Conservation (phyloP, 2,113 vertebrate species). For the Notechis scutatus region DNA sequence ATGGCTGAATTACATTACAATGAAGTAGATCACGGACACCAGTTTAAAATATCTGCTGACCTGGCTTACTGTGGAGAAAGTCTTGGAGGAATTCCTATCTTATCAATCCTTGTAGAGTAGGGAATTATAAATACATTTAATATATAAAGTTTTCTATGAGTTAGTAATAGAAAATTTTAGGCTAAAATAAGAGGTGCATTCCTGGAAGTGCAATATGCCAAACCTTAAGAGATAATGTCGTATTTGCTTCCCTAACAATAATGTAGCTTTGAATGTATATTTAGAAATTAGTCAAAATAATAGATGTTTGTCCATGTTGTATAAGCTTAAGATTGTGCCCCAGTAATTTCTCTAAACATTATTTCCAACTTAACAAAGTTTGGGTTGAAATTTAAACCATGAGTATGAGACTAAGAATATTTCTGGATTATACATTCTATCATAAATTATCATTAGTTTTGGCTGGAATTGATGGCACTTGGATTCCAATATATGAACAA, state of each 20-base stretch:
- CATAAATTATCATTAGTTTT: neutral
- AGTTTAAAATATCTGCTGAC: slow-evolving; percentile 36
- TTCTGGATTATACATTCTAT: neutral
- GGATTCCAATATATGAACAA: neutral
- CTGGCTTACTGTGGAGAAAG: slow-evolving; percentile 4
- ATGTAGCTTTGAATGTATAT: neutral
- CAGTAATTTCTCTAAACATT: neutral
- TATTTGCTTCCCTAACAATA: neutral
- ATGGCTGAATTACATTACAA: neutral
- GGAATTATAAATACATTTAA: slow-evolving; percentile 18
- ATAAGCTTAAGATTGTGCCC: neutral
- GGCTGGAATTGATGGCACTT: too few relatives aligned
- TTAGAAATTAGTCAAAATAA: neutral
- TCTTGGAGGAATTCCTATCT: slow-evolving; percentile 18
- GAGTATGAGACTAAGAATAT: neutral
- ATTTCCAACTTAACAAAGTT: neutral
- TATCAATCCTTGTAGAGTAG: slow-evolving; percentile 16
- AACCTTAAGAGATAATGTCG: neutral
- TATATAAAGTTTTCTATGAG: slow-evolving; percentile 15
- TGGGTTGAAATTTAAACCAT: neutral
- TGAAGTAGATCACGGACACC: slow-evolving; percentile 9
- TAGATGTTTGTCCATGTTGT: neutral
- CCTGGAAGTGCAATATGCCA: neutral
- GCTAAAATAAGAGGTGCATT: neutral
- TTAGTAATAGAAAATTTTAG: neutral